Evolutionary conservation across 2,888 invertebrate species (phyloP).

Genomic region (Apamea epomidion): DNA sequence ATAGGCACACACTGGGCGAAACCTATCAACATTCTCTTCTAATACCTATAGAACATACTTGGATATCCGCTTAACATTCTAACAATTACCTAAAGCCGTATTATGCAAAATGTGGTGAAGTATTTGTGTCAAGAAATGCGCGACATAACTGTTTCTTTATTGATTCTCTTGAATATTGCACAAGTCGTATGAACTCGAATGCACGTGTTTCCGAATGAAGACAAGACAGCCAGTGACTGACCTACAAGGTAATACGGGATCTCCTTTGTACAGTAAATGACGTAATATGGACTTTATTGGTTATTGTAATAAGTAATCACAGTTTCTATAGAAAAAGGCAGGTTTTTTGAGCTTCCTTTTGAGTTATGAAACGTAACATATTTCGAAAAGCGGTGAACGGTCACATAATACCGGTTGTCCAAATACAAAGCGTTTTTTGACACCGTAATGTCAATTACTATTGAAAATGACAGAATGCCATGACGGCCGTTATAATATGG

Average conservation of each 20-base stretch:
- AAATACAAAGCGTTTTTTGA: neutral
- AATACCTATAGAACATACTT: neutral
- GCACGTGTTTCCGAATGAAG: constrained; percentile 46
- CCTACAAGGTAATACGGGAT: constrained; percentile 48
- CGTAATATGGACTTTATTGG: constrained; percentile 33
- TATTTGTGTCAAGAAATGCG: constrained; percentile 56
- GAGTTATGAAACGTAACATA: neutral
- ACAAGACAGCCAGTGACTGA: constrained; percentile 13
- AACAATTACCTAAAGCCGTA: constrained; percentile 18
- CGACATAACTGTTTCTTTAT: constrained; percentile 54
- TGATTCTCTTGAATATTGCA: constrained; percentile 56
- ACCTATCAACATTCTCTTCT: neutral
- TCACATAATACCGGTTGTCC: neutral
- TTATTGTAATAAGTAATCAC: constrained; percentile 14
- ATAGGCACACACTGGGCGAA: neutral
- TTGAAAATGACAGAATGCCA: neutral
- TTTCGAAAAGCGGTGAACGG: neutral
- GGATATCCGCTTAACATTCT: constrained; percentile 17
- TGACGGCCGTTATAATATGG: neutral
- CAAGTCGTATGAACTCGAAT: constrained; percentile 39
- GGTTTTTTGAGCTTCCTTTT: neutral
- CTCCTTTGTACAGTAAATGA: constrained; percentile 32
- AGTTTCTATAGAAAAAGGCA: constrained; percentile 14
- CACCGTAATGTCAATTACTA: neutral
- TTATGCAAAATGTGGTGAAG: constrained; percentile 28